Conservation (phyloP, 2,113 vertebrate genomes). For the Varanus komodoensis region DNA sequence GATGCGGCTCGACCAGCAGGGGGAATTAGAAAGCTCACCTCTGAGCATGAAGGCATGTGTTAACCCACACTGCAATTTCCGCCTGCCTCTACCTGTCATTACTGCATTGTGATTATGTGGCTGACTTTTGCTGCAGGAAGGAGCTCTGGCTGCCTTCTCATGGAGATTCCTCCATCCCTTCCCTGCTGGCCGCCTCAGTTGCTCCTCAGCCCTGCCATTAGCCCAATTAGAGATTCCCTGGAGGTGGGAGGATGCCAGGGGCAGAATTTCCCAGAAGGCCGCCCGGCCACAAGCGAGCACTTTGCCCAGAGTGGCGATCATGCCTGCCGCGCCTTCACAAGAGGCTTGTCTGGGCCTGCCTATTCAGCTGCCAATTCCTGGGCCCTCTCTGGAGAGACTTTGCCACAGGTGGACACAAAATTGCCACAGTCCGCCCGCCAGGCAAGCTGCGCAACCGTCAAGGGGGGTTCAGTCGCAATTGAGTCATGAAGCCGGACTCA, state of each 20-base stretch:
- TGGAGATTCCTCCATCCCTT: not conserved
- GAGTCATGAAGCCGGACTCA: not conserved
- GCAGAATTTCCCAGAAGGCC: slow-evolving; percentile 9
- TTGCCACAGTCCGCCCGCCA: not conserved
- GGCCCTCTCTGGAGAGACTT: not conserved
- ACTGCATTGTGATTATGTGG: not conserved
- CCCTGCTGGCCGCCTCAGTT: not conserved
- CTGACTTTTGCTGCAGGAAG: not conserved
- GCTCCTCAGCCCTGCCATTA: slow-evolving; percentile 1
- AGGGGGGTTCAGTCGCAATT: not conserved
- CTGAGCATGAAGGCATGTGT: not conserved
- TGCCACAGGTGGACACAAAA: not conserved
- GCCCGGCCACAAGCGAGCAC: not conserved
- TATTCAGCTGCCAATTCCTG: too few relatives aligned
- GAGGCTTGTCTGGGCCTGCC: not conserved
- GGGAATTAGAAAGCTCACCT: not conserved
- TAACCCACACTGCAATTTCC: not conserved
- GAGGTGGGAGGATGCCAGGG: not conserved
- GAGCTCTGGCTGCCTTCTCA: not conserved
- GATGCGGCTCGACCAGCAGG: not conserved
- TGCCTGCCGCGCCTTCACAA: too few relatives aligned
- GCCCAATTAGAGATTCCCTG: not conserved
- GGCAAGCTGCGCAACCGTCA: not conserved
- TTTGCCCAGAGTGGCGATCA: not conserved
- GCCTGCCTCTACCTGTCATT: not conserved